A percentile compares a stretch with the other conserved stretches of the same genome.
phyloP scores from a whole-genome alignment of 2,888 invertebrate species.

The Lissonota sp. region DNA sequence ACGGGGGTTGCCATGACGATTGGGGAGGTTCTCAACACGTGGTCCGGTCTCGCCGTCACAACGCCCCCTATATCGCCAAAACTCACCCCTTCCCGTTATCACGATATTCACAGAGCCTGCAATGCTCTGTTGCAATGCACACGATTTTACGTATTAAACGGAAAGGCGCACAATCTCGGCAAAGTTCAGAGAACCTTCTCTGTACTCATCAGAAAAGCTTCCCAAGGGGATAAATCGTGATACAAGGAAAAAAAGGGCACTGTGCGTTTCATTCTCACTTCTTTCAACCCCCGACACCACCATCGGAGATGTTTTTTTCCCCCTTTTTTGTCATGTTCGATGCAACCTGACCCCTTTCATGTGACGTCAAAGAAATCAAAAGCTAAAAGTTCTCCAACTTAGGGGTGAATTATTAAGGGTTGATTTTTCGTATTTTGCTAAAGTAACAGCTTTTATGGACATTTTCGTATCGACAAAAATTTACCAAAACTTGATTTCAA shows the following conservation, averaged over 20 bases:
- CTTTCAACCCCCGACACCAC: neutral
- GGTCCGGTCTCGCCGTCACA: constrained; percentile 71
- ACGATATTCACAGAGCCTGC: neutral
- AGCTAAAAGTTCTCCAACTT: no score
- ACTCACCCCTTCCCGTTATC: constrained; percentile 26
- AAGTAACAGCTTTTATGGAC: no score
- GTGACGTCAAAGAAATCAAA: no score
- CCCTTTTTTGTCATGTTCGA: neutral
- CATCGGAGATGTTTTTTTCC: neutral
- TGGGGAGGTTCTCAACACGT: constrained; percentile 82
- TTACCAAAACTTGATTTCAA: no score
- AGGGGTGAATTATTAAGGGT: no score
- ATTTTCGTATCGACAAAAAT: no score
- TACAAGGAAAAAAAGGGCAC: constrained; percentile 32
- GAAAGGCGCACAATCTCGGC: constrained; percentile 45
- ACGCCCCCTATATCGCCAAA: constrained; percentile 32
- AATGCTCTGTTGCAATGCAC: constrained; percentile 55
- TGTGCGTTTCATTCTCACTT: constrained; percentile 4
- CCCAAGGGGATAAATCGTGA: constrained; percentile 48
- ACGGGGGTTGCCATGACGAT: constrained; percentile 81
- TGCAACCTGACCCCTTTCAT: no score
- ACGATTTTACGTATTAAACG: constrained; percentile 82
- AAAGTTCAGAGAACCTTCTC: constrained; percentile 64
- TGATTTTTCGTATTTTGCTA: no score
- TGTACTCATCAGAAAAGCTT: constrained; percentile 52